Evolutionary conservation across 2,888 invertebrate species (phyloP).

Genomic region (Folsomia manolachei): DNA sequence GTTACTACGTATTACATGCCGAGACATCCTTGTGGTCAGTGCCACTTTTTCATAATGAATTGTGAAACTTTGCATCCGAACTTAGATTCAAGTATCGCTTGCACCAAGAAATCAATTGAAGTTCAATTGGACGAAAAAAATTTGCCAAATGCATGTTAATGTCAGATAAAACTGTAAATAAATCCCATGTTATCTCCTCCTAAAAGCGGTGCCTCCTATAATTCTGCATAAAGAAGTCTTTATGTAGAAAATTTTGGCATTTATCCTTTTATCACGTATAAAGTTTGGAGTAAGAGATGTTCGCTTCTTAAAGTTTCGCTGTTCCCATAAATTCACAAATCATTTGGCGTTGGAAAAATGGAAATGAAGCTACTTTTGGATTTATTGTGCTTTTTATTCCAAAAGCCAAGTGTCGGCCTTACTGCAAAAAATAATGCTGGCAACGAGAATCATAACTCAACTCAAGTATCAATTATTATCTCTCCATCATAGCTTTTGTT

Average conservation of each 20-base stretch:
- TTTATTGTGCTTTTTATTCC: background rate
- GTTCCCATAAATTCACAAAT: background rate
- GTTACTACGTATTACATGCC: too few species aligned
- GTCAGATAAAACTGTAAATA: slow-evolving; percentile 30
- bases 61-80: too few species aligned
- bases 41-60: too few species aligned
- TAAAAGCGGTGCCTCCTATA: too few species aligned
- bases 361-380: background rate
- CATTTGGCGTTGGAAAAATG: background rate
- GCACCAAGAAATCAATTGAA: slow-evolving; percentile 28
- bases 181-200: background rate
- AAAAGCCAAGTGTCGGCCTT: too few species aligned
- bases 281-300: background rate
- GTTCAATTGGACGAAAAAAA: slow-evolving; percentile 45
- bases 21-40: too few species aligned
- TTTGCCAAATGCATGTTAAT: slow-evolving; percentile 47
- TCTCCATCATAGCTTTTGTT: too few species aligned
- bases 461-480: too few species aligned
- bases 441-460: too few species aligned
- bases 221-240: background rate
- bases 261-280: background rate
- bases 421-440: too few species aligned
- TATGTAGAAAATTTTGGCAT: background rate
- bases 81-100: too few species aligned
- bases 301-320: background rate